These are phyloP conservation scores for Dermatemys mawii DNA, from an alignment of 2,113 vertebrate genomes.

Conservation along the genomic window DNA sequence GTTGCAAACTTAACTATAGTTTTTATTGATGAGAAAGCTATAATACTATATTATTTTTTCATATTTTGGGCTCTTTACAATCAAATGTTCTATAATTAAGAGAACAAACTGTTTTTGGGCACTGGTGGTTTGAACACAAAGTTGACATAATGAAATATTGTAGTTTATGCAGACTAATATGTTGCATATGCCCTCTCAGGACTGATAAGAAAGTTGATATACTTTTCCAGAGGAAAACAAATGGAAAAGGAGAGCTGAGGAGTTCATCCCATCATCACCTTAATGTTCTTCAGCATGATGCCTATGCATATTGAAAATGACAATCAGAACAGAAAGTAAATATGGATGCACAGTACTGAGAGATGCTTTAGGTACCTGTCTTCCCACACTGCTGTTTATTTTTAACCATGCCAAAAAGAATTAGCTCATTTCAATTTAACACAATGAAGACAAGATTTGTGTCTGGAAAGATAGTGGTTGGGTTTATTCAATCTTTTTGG, in stretches of 20 bases:
- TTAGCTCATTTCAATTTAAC: conserved; percentile 16
- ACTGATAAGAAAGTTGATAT: background rate
- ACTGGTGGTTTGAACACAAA: conserved; percentile 15
- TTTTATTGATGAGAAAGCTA: background rate
- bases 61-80: conserved; percentile 26
- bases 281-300: conserved; percentile 16
- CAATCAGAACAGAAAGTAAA: conserved; percentile 17
- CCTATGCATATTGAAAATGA: conserved; percentile 1
- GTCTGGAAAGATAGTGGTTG: conserved; percentile 25
- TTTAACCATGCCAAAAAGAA: conserved; percentile 10
- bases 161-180: background rate
- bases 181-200: background rate
- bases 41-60: background rate
- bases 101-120: conserved; percentile 12
- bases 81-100: conserved; percentile 6
- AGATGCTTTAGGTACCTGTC: background rate
- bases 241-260: conserved; percentile 35
- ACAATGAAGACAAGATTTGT: conserved; percentile 16
- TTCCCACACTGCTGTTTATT: background rate
- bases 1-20: background rate
- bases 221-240: conserved; percentile 49
- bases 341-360: background rate
- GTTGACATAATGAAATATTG: conserved; percentile 13
- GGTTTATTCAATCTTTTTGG: conserved; percentile 60
- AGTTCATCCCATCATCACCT: background rate